Base-by-base conservation (phyloP, 2,113 vertebrate species). In the Oreochromis aureus region DNA sequence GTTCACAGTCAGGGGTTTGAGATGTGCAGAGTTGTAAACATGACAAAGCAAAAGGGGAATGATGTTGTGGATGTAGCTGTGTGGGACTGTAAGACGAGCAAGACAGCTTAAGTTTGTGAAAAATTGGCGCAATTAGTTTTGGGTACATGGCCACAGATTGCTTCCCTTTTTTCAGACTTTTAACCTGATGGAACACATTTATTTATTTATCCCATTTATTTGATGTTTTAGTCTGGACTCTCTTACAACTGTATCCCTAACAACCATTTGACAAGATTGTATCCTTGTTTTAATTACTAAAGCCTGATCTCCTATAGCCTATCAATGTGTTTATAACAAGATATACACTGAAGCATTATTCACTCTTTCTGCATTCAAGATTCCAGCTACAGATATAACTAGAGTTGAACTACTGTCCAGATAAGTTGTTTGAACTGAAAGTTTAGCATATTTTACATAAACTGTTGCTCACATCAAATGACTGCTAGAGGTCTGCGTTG, bases 21-120 rank as follows among this genome's bases (percentile, higher is more conserved):
- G 41, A 46, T 10, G 39, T 6, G 13, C 15, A 34, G 15, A 18
- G 58, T 27, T 73, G 2, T 73, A 46, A 73, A 73, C 41, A 18
- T 27, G 69, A 7, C 69, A 44, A 27, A 46, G 41, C 1, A 10
- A 41, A 73, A 46, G 22, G 41, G 8, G 39, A 73, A 4, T 46
- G 22, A 30, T 46, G 24, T 27, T 27, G 41, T 24, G 22, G 39
- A 16, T 73, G 41, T 48, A 73, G 22, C 15, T 48, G 24, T 27
- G n/a, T n/a, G n/a, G n/a, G 44, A 39, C 18, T 39, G 34, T 66
- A 12, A 66, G 39, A 39, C 12, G 32, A n/a, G 19, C 18, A n/a
- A 16, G 32, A 76, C 71, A 76, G 71, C 16, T 44, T 48, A 76
- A 76, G 15, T 48, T 76, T 76, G 22, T 73, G 41, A 76, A 76